A percentile compares a stretch with the other conserved stretches of the same genome.
Conservation (phyloP, 2,113 vertebrate genomes). For the Ascaphus truei region DNA sequence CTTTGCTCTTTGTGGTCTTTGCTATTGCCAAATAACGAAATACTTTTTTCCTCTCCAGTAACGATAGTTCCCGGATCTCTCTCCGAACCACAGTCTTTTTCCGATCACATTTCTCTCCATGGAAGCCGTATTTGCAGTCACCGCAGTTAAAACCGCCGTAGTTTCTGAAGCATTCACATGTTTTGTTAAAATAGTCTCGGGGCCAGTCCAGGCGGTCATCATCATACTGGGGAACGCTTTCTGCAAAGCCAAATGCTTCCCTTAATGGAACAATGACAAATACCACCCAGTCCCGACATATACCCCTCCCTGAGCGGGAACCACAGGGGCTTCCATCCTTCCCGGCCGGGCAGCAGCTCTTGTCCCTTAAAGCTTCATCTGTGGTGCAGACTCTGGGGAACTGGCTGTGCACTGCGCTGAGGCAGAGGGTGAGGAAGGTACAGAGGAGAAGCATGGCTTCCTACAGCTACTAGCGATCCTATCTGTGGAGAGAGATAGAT, state of each 20-base stretch:
- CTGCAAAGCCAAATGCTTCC: too few species aligned
- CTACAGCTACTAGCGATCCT: too few species aligned
- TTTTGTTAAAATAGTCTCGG: neutral
- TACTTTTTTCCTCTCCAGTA: conserved; percentile 13
- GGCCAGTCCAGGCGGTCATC: neutral
- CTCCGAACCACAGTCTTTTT: neutral
- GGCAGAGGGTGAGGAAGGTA: too few species aligned
- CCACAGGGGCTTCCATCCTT: neutral
- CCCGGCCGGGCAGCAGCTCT: neutral
- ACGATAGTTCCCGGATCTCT: conserved; percentile 8
- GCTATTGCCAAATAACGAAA: conserved; percentile 11
- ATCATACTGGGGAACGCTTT: neutral
- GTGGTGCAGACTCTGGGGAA: neutral
- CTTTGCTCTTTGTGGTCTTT: conserved; percentile 22
- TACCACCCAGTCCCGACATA: neutral
- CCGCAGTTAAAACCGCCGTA: neutral
- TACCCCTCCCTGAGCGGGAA: neutral
- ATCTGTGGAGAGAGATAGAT: too few species aligned
- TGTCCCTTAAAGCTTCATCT: neutral
- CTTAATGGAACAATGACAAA: too few species aligned
- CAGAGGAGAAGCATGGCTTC: too few species aligned
- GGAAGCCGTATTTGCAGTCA: neutral
- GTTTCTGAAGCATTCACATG: neutral
- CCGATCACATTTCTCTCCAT: neutral
- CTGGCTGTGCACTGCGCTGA: too few species aligned